Evolutionary conservation across 2,113 vertebrate species (phyloP), one percentile per base, ranked within the genome.

Genomic region (Entomyzon cyanotis): DNA sequence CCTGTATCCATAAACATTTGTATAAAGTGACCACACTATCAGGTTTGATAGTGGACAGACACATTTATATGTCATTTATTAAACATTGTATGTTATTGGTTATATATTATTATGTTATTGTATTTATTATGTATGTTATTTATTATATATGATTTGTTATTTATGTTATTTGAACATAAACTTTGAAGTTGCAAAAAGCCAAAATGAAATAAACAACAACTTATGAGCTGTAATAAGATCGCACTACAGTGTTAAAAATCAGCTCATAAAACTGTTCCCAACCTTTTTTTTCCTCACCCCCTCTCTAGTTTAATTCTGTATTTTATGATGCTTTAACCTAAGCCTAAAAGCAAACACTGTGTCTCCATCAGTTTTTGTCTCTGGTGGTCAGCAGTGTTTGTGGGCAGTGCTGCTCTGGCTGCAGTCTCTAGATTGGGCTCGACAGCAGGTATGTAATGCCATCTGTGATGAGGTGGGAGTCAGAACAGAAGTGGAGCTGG

Each of bases 361-460:
- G 7, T 33, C 28, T 80, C 68, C 39, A 50, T 62, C 15, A 37
- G 1, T 77, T 74, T 46, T 77, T 0, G 0, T 8, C 2, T 35
- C 1, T 18, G 1, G 1, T 63, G 56, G 27, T 37, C 69, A 55
- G 13, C 0, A 0, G 19, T 1, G 0, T 15, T n/a, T 46, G 44
- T 47, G 47, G 59, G 27, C 50, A 55, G 35, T 15, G 14, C 14
- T 10, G 41, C 28, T 16, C 46, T 25, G 68, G 41, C 37, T 28
- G 47, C 52, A 50, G 47, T 19, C 19, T 21, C 39, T 27, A 6
- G 20, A 46, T 60, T 13, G 33, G 67, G 25, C 47, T 49, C 0
- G 0, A 5, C 69, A 73, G 7, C 1, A 25, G 50, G 8, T 15
- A 13, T 31, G 27, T 9, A 35, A 64, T 35, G 39, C 58, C 8